Conservation (phyloP, 2,797 vertebrate species). For the Xiphophorus birchmanni region DNA sequence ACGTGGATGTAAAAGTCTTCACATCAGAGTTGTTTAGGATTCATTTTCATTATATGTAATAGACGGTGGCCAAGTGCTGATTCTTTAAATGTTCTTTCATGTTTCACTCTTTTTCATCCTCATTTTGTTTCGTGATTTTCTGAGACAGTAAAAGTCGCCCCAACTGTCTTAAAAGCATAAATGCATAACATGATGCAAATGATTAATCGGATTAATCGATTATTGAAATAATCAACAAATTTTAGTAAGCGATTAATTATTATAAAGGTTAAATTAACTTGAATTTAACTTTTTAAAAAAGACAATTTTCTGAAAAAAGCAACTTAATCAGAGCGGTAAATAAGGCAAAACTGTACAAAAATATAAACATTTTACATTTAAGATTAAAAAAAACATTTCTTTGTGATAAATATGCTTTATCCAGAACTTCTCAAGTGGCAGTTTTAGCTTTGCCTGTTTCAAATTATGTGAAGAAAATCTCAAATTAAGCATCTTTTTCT, state of each 20-base stretch:
- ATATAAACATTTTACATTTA: neutral
- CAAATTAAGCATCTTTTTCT: neutral
- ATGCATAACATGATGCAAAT: neutral
- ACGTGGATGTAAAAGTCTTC: constrained; percentile 36
- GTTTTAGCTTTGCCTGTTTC: neutral
- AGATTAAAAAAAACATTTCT: neutral
- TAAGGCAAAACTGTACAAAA: neutral
- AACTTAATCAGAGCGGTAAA: neutral
- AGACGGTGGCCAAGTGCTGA: neutral
- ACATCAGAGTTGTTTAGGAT: constrained; percentile 18
- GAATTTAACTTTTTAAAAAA: neutral
- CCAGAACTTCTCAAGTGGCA: neutral
- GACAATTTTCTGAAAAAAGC: neutral
- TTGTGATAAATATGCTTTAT: neutral
- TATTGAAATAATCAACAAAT: neutral
- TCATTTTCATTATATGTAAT: neutral
- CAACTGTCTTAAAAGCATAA: neutral
- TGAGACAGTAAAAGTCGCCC: neutral
- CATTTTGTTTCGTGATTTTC: neutral
- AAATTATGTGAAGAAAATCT: neutral
- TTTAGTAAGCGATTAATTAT: neutral
- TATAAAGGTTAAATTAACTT: too few species aligned
- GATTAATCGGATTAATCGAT: neutral
- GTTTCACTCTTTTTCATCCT: neutral
- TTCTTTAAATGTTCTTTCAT: neutral